Conservation (phyloP, 35 echinoderm and acorn worm genomes). For the Diadema setosum region DNA sequence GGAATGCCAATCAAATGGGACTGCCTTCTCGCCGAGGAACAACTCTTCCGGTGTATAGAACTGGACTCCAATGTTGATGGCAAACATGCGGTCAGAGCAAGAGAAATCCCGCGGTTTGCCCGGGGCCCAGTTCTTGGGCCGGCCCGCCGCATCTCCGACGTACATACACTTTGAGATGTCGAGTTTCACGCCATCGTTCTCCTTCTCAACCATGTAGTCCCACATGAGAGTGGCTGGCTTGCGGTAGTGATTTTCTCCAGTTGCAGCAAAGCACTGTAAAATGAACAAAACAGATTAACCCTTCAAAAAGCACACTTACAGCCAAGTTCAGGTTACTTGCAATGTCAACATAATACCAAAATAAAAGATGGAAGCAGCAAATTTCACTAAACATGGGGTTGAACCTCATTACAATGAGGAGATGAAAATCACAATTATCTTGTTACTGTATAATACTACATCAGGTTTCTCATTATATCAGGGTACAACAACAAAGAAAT, state of each 20-base stretch:
- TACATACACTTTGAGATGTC: constrained; percentile 62
- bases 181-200: constrained; percentile 67
- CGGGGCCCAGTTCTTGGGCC: constrained; percentile 85
- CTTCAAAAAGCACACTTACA: no score
- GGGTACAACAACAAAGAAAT: no score
- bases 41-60: constrained; percentile 93
- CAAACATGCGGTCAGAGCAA: constrained; percentile 90
- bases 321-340: no score
- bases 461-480: no score
- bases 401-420: no score
- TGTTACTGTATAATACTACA: no score
- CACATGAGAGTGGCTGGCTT: constrained; percentile 82
- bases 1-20: constrained; percentile 76
- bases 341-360: no score
- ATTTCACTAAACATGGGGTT: no score
- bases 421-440: no score
- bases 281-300: no score
- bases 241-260: constrained; percentile 74
- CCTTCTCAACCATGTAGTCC: constrained; percentile 57
- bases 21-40: constrained; percentile 60
- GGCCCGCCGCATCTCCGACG: constrained; percentile 90
- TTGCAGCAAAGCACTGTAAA: constrained; percentile 76
- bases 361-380: no score
- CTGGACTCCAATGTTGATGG: constrained; percentile 65
- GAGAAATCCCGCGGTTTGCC: constrained; percentile 90